Conservation (phyloP, 2,113 vertebrate genomes). For the Mustela nigripes region DNA sequence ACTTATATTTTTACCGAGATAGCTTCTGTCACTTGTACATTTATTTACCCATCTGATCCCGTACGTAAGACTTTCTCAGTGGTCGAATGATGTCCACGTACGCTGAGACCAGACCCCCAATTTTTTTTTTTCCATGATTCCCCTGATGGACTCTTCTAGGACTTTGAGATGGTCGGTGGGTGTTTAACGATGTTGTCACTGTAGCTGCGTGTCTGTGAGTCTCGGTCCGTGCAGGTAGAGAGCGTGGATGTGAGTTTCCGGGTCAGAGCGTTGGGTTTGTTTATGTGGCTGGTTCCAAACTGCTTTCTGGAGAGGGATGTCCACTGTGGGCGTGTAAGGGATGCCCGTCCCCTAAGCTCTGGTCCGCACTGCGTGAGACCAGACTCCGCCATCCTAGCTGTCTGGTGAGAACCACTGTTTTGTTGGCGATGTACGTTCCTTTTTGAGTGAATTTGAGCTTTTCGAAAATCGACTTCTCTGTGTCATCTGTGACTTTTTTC, state of each 20-base stretch:
- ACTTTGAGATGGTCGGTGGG: background rate
- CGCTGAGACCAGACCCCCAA: background rate
- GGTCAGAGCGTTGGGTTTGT: background rate
- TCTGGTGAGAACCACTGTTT: background rate
- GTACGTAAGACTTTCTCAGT: background rate
- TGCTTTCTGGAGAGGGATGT: background rate
- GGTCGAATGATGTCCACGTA: background rate
- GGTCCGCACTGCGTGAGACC: background rate
- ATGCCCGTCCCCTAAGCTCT: background rate
- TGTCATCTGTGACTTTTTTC: background rate
- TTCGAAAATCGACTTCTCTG: background rate
- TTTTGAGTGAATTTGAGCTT: background rate
- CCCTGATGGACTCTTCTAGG: background rate
- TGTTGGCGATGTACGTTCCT: background rate
- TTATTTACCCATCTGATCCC: background rate
- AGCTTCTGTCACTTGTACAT: background rate
- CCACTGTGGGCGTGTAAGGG: accelerated
- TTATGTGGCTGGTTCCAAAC: background rate
- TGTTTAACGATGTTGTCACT: background rate
- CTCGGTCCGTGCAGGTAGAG: accelerated
- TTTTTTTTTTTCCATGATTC: background rate
- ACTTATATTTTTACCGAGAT: background rate
- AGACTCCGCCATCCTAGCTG: background rate
- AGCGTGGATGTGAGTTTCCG: background rate
- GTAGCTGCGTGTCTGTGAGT: accelerated